These are phyloP conservation scores for Spicauda simplicius DNA, from an alignment of 2,888 invertebrate genomes.

Conservation along the genomic window DNA sequence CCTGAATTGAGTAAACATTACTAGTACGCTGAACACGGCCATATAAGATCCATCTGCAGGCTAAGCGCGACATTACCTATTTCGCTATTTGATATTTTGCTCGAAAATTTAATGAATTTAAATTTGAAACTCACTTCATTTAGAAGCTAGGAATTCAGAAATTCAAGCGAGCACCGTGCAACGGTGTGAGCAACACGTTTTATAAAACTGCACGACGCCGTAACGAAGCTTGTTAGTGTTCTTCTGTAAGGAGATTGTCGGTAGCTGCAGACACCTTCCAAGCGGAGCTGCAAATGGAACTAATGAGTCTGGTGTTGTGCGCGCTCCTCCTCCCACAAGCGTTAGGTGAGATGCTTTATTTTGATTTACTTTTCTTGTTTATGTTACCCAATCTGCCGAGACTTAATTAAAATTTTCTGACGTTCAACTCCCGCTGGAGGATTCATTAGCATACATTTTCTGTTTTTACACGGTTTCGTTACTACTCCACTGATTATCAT, in stretches of 20 bases:
- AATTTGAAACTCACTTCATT: slow-evolving; percentile 21
- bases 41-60: slow-evolving; percentile 53
- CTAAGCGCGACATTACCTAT: slow-evolving; percentile 43
- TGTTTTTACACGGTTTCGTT: slow-evolving; percentile 23
- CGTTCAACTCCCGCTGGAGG: slow-evolving; percentile 19
- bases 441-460: slow-evolving; percentile 33
- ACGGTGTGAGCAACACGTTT: slow-evolving; percentile 57
- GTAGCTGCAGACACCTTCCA: slow-evolving; percentile 65
- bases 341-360: slow-evolving; percentile 60
- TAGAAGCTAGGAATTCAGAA: slow-evolving; percentile 54
- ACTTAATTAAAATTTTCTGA: slow-evolving; percentile 40
- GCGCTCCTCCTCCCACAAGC: slow-evolving; percentile 61
- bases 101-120: neutral
- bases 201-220: slow-evolving; percentile 61
- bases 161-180: slow-evolving; percentile 51
- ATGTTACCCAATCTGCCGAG: slow-evolving; percentile 32
- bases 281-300: slow-evolving; percentile 70
- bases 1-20: slow-evolving; percentile 47
- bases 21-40: slow-evolving; percentile 22
- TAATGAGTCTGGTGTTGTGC: slow-evolving; percentile 77
- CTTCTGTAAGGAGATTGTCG: slow-evolving; percentile 75
- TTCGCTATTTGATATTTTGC: neutral
- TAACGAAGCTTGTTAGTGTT: slow-evolving; percentile 81
- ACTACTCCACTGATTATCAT: slow-evolving; percentile 23
- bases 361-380: slow-evolving; percentile 46